These are phyloP conservation scores for Riparia riparia DNA, from an alignment of 2,113 vertebrate genomes.

Conservation along the genomic window DNA sequence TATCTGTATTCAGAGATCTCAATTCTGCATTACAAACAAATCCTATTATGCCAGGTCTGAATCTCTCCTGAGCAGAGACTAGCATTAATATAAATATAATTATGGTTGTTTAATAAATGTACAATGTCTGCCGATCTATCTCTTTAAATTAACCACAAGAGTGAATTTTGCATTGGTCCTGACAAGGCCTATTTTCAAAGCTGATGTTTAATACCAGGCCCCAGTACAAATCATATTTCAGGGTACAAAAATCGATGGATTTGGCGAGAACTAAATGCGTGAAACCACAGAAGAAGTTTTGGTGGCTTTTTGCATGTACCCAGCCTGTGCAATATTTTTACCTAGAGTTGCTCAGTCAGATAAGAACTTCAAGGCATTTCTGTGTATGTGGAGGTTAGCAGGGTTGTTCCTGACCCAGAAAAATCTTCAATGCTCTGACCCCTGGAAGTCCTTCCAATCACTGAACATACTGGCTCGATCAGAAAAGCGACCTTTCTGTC, in stretches of 20 bases:
- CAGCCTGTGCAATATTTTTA: background rate
- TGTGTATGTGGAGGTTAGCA: fast-evolving
- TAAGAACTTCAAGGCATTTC: background rate
- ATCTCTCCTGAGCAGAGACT: conserved; percentile 2
- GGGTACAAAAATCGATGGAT: background rate
- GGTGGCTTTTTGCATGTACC: background rate
- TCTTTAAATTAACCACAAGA: conserved; percentile 13
- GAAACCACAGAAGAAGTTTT: background rate
- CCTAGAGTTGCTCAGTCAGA: background rate
- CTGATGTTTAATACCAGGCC: conserved; percentile 15
- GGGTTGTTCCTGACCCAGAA: background rate
- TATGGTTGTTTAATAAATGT: conserved; percentile 27
- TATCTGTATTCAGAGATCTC: background rate
- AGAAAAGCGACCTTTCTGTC: background rate
- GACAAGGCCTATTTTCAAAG: conserved; percentile 35
- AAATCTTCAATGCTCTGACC: background rate
- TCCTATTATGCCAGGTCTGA: background rate
- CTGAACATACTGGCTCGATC: background rate
- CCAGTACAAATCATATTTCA: background rate
- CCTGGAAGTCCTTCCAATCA: background rate
- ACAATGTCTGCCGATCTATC: background rate
- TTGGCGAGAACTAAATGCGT: background rate
- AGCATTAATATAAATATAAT: conserved; percentile 35
- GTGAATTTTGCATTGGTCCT: conserved; percentile 30
- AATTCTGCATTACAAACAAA: background rate